Conservation (phyloP, 2,113 vertebrate genomes). For the Oophaga pumilio region DNA sequence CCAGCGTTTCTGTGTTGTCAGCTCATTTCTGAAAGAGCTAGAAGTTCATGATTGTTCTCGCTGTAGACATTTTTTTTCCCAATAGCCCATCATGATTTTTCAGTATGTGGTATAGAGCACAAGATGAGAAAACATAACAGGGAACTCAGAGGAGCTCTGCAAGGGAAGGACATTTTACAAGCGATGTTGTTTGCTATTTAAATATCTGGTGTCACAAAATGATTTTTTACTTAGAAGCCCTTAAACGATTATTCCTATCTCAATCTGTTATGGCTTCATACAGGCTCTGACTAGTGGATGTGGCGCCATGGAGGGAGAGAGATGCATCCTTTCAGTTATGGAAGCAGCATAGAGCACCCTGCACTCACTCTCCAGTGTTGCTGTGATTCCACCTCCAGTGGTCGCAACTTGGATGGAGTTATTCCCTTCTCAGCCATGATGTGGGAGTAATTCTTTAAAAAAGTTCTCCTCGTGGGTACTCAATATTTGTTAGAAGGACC, state of each 20-base stretch:
- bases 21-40: constrained; percentile 4
- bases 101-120: background rate
- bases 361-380: too few species aligned
- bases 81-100: background rate
- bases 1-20: constrained; percentile 9
- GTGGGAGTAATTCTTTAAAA: too few species aligned
- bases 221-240: background rate
- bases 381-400: too few species aligned
- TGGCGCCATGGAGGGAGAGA: too few species aligned
- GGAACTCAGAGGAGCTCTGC: background rate
- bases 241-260: background rate
- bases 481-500: too few species aligned
- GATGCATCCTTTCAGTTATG: too few species aligned
- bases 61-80: background rate
- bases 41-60: background rate
- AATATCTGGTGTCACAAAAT: background rate
- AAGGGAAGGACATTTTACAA: background rate
- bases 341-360: too few species aligned
- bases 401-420: too few species aligned
- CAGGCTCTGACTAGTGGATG: too few species aligned
- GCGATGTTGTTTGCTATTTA: background rate
- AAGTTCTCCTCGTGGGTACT: too few species aligned
- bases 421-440: too few species aligned
- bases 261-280: too few species aligned
- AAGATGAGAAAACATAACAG: background rate